These are phyloP conservation scores for Diploscapter pachys DNA, from an alignment of 1,140 invertebrate genomes.

Conservation along the genomic window DNA sequence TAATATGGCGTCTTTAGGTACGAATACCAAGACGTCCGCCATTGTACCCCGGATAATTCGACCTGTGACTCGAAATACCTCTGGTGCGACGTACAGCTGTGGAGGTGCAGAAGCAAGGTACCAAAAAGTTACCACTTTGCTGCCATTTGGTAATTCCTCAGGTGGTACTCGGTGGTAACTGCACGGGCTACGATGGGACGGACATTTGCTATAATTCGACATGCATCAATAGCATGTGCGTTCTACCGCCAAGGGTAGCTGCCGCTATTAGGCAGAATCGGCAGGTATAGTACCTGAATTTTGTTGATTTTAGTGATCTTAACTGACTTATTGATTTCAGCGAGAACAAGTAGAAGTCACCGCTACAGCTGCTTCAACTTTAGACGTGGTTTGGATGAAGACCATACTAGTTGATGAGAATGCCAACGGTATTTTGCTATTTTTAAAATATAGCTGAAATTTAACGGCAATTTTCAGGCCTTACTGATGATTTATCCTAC, in stretches of 20 bases:
- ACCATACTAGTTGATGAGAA: slow-evolving; percentile 48
- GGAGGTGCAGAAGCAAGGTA: slow-evolving; percentile 50
- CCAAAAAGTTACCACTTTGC: background rate
- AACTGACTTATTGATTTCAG: background rate
- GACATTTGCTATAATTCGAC: slow-evolving; percentile 55
- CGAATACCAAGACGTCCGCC: slow-evolving; percentile 52
- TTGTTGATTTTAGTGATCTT: slow-evolving; percentile 10
- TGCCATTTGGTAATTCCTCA: background rate
- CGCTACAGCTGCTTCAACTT: background rate
- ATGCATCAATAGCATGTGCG: slow-evolving; percentile 36
- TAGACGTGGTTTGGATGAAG: slow-evolving; percentile 54
- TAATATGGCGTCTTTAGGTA: slow-evolving; percentile 42
- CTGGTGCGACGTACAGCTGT: slow-evolving; percentile 50
- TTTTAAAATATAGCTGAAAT: no score
- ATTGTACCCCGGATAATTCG: slow-evolving; percentile 44
- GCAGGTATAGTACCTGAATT: background rate
- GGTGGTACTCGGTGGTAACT: slow-evolving; percentile 52
- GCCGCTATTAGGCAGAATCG: background rate
- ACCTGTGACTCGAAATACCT: slow-evolving; percentile 52
- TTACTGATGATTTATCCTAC: slow-evolving; percentile 49
- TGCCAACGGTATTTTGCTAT: slow-evolving; percentile 21
- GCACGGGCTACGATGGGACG: slow-evolving; percentile 52
- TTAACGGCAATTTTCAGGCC: background rate
- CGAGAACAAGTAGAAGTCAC: background rate
- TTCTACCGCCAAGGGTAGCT: slow-evolving; percentile 18